Conservation (phyloP, 2,113 vertebrate species). For the Takifugu flavidus region DNA sequence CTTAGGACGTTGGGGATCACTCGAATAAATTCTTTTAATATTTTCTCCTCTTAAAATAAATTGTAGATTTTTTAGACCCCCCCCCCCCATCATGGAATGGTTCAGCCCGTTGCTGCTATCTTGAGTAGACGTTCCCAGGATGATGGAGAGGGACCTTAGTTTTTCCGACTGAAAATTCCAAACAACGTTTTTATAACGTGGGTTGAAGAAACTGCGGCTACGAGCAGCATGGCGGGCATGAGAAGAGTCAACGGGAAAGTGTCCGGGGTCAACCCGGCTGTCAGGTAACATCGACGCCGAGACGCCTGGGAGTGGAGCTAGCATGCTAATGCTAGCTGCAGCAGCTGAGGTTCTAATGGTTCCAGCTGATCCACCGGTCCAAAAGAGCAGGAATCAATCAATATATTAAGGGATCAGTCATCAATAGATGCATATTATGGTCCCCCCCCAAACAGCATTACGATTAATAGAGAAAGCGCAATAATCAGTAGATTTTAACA, state of each 20-base stretch:
- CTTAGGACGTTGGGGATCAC: no score
- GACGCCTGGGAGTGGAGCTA: constrained; percentile 25
- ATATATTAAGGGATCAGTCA: no score
- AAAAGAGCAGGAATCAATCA: no score
- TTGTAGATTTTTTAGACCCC: rapidly evolving
- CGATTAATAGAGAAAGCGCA: no score
- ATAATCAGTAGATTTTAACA: no score
- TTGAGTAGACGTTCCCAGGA: constrained; percentile 49
- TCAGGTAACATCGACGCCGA: constrained; percentile 64
- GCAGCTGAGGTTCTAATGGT: background rate
- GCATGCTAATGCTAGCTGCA: constrained; percentile 30
- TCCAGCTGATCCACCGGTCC: no score
- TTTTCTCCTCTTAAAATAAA: no score
- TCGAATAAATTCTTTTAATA: no score
- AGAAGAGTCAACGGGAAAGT: constrained; percentile 60
- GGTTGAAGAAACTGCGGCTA: background rate
- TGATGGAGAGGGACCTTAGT: constrained; percentile 56
- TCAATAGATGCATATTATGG: no score
- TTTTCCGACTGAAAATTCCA: constrained; percentile 12
- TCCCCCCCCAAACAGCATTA: no score
- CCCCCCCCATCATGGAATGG: constrained; percentile 35
- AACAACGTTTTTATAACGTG: constrained; percentile 6
- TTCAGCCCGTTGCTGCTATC: constrained; percentile 65
- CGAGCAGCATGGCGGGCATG: constrained; percentile 61
- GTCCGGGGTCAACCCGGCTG: constrained; percentile 62